Conservation (phyloP, 92 coral and sea anemone species). For the Bergia puertoricense region DNA sequence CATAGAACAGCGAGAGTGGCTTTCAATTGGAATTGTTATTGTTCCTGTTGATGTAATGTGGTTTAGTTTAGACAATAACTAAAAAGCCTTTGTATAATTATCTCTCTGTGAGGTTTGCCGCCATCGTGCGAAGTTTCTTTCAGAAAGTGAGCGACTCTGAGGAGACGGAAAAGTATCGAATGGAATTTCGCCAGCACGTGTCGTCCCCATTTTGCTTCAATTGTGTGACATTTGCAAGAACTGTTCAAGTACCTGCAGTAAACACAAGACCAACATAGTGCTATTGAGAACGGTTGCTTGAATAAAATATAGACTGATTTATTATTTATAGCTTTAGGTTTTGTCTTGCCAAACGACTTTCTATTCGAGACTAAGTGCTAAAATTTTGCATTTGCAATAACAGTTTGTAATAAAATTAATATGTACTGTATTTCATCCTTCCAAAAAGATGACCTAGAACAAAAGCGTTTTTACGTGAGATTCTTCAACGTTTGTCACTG, state of each 20-base stretch:
- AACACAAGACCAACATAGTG: neutral
- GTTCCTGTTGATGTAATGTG: neutral
- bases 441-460: neutral
- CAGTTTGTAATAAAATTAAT: neutral
- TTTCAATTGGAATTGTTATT: neutral
- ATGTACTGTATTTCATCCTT: neutral
- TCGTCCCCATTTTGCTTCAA: neutral
- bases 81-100: neutral
- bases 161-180: constrained; percentile 2
- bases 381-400: neutral
- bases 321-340: constrained; percentile 13
- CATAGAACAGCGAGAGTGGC: neutral
- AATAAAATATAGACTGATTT: constrained; percentile 8
- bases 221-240: neutral
- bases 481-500: neutral
- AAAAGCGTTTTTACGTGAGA: neutral
- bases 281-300: constrained; percentile 31
- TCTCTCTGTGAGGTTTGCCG: constrained; percentile 3
- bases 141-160: constrained; percentile 7
- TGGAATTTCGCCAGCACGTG: constrained; percentile 28
- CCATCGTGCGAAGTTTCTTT: constrained; percentile 9
- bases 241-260: constrained; percentile 9
- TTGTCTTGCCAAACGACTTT: neutral
- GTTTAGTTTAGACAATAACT: constrained; percentile 1
- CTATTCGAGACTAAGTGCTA: neutral